Evolutionary conservation across 1,140 invertebrate species (phyloP).

Genomic region (Pararge aegeria): DNA sequence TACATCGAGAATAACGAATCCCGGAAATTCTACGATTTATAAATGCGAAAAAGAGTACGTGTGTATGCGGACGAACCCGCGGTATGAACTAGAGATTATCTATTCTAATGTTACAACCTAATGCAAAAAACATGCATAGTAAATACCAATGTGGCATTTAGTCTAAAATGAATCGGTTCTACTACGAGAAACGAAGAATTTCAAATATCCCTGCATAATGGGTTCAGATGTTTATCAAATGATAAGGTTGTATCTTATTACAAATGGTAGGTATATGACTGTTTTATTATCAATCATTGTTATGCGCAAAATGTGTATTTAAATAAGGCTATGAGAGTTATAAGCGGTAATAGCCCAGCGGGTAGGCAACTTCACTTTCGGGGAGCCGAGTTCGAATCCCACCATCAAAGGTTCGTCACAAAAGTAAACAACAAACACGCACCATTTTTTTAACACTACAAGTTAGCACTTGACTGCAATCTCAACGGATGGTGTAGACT

Average conservation of each 20-base stretch:
- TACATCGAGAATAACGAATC: no score
- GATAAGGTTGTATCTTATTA: constrained; percentile 23
- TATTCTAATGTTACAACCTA: constrained; percentile 19
- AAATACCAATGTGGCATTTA: constrained; percentile 31
- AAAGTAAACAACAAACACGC: no score
- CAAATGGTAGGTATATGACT: constrained; percentile 14
- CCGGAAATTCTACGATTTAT: no score
- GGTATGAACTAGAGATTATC: no score
- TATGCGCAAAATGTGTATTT: not conserved
- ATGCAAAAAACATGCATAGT: constrained; percentile 30
- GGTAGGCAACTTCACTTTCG: no score
- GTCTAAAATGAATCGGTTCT: constrained; percentile 23
- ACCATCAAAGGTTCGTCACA: no score
- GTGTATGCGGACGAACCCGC: no score
- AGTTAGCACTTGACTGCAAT: no score
- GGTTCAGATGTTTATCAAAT: constrained; percentile 26
- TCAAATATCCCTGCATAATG: constrained; percentile 27
- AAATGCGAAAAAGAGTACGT: no score
- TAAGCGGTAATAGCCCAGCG: not conserved
- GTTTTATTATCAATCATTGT: constrained; percentile 16
- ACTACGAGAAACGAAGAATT: constrained; percentile 23
- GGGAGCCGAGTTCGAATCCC: no score
- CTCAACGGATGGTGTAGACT: no score
- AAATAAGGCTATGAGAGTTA: constrained; percentile 1
- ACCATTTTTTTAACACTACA: no score